Base-by-base conservation (phyloP, 2,113 vertebrate species). In the Corythaeola cristata region DNA sequence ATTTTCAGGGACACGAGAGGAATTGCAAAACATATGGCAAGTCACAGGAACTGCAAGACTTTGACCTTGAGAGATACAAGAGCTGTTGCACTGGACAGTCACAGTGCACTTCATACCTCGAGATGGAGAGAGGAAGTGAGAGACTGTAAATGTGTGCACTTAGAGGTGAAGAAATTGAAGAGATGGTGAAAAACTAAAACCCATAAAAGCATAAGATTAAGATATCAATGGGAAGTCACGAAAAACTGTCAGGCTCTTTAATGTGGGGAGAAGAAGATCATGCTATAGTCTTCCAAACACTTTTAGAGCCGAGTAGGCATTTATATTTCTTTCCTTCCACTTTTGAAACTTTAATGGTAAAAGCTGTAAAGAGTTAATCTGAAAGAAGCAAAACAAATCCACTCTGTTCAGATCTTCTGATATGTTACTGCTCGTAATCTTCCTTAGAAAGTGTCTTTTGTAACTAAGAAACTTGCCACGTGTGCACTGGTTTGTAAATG, bases 401-500 rank as follows among this genome's bases (percentile, higher is more conserved):
- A 50, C n/a, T 26, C 41, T 62, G 18, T 45, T 88, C 33, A 30
- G 58, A 89, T 33, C 41, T 82, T 62, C 44, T 66, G 69, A 96
- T 85, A 69, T 6, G 28, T 55, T 84, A 41, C 50, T 8, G 8
- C 84, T 63, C 5, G 5, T 59, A 86, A 95, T 16, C 47, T 20
- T 69, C 90, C 33, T 75, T 74, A 33, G 88, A 92, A 96, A 91
- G 30, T 28, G 6, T 33, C 41, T 88, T 93, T 81, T 87, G 18
- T 66, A 85, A 87, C 45, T 67, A 27, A 92, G 78, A 93, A 94
- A 87, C 60, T 35, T 18, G 72, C 88, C 37, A 93, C 20, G 33
- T 49, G 33, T 59, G 85, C 22, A 47, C 79, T 37, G 81, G 45
- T 91, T 95, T 93, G 82, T 90, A 96, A 93, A 85, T 45, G 71